These are phyloP conservation scores for Mycteria americana DNA, from an alignment of 2,797 vertebrate genomes.

Conservation along the genomic window DNA sequence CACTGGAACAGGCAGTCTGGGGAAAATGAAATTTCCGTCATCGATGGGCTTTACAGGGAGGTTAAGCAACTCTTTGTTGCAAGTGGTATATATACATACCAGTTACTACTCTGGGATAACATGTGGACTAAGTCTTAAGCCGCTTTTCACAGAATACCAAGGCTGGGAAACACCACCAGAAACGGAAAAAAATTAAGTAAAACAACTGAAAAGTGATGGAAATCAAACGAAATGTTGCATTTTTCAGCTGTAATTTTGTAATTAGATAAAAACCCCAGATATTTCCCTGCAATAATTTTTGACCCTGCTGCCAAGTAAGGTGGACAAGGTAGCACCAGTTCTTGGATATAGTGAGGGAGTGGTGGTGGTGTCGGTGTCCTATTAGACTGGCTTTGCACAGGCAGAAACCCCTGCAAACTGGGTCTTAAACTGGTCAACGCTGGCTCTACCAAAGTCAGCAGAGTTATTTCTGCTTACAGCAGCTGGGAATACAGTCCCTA, in stretches of 20 bases:
- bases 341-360: neutral
- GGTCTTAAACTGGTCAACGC: neutral
- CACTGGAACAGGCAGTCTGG: neutral
- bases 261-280: rapidly evolving
- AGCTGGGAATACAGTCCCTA: neutral
- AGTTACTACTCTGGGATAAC: neutral
- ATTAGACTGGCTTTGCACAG: neutral
- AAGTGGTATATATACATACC: neutral
- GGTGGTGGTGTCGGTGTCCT: neutral
- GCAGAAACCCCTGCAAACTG: neutral
- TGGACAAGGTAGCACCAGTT: too few relatives aligned
- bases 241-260: neutral
- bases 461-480: neutral
- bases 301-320: neutral
- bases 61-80: neutral
- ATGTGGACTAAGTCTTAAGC: neutral
- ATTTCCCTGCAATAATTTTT: neutral
- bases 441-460: neutral
- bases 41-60: neutral
- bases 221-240: neutral
- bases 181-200: neutral
- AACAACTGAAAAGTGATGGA: neutral
- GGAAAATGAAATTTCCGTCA: neutral
- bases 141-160: neutral
- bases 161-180: neutral